Conservation (phyloP, 2,113 vertebrate species). For the Hemiprocne comata region DNA sequence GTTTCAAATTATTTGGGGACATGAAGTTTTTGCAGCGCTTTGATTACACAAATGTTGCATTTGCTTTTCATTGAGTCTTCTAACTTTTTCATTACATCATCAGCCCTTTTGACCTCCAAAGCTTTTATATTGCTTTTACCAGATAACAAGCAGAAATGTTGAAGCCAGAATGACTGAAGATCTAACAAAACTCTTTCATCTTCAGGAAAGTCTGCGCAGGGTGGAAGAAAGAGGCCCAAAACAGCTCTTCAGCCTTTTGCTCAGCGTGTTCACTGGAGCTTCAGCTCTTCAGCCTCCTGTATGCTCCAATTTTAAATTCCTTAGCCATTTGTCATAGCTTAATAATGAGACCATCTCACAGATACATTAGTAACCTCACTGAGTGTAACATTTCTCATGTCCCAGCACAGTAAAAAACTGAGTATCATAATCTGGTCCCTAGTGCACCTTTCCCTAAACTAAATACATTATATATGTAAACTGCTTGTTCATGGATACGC, state of each 20-base stretch:
- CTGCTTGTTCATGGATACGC: accelerated
- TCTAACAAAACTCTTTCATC: neutral
- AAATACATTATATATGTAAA: neutral
- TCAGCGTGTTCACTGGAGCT: accelerated
- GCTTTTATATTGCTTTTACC: conserved; percentile 15
- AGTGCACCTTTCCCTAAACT: neutral
- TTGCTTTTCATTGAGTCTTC: conserved; percentile 33
- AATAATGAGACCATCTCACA: neutral
- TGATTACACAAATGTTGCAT: neutral
- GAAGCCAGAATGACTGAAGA: neutral
- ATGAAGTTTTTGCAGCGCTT: neutral
- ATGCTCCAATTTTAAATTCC: neutral
- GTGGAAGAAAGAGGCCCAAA: neutral
- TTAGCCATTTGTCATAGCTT: neutral
- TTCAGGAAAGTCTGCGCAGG: accelerated
- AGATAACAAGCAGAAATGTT: conserved; percentile 29
- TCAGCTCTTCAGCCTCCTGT: neutral
- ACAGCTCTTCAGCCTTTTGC: neutral
- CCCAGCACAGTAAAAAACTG: neutral
- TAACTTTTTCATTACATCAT: conserved; percentile 35
- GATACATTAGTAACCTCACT: neutral
- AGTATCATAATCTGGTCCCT: neutral
- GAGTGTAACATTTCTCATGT: neutral
- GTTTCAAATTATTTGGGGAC: neutral
- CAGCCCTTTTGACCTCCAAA: conserved; percentile 10